Conservation (phyloP, 1,140 invertebrate genomes). For the Drosophila athabasca region DNA sequence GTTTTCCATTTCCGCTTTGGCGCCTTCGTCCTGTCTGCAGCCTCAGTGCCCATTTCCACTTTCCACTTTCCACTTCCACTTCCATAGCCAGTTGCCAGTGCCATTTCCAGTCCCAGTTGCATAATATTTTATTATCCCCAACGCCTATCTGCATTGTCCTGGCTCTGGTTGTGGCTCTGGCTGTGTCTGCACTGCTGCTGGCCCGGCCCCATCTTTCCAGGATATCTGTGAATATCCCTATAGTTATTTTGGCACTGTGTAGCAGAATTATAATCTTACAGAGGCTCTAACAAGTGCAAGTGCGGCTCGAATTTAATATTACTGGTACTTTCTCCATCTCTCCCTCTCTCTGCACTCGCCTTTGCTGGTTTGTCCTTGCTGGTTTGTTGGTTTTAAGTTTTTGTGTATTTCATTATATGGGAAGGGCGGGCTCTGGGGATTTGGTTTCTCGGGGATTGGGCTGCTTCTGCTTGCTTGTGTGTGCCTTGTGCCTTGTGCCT, state of each 20-base stretch:
- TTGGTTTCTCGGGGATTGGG: slow-evolving; percentile 11
- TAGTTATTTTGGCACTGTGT: slow-evolving; percentile 23
- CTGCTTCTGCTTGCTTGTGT: slow-evolving; percentile 3
- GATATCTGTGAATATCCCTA: slow-evolving; percentile 31
- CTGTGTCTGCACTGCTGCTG: slow-evolving; percentile 1
- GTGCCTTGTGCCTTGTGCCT: slow-evolving; percentile 13
- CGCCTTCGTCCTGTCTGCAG: slow-evolving; percentile 24
- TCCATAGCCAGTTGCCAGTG: no score
- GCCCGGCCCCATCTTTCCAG: slow-evolving; percentile 15
- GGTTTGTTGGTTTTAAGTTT: slow-evolving; percentile 68
- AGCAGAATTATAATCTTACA: slow-evolving; percentile 54
- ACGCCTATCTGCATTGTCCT: slow-evolving; percentile 49
- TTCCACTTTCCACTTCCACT: no score
- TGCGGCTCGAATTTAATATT: slow-evolving; percentile 69
- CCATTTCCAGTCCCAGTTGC: slow-evolving; percentile 58
- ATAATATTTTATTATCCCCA: slow-evolving; percentile 73
- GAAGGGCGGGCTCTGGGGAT: slow-evolving; percentile 16
- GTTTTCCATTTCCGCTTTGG: slow-evolving; percentile 52
- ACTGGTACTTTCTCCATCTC: background rate
- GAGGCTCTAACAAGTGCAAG: slow-evolving; percentile 63
- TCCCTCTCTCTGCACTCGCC: background rate
- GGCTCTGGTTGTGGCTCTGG: slow-evolving; percentile 20
- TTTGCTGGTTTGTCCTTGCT: slow-evolving; percentile 44
- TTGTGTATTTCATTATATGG: slow-evolving; percentile 64
- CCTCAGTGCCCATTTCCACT: background rate